A percentile compares a stretch with the other conserved stretches of the same genome.
Conservation (phyloP, 2,113 vertebrate species). For the Butastur rufipennis region DNA sequence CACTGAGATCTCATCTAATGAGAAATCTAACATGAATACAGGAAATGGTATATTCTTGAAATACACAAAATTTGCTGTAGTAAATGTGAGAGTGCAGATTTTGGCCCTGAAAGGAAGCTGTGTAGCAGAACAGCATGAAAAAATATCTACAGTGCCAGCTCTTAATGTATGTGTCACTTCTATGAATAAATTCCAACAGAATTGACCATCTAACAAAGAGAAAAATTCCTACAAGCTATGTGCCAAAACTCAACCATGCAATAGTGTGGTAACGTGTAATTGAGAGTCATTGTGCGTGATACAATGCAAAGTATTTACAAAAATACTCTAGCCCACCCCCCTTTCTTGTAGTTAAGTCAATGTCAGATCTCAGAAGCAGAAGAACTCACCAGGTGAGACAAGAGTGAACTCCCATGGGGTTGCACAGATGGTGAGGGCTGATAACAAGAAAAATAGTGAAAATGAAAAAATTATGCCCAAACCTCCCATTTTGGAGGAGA, state of each 20-base stretch:
- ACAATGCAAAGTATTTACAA: background rate
- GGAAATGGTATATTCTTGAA: background rate
- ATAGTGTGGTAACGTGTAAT: background rate
- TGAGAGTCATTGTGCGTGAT: background rate
- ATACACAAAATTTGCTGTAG: background rate
- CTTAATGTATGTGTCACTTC: background rate
- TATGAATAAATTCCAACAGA: background rate
- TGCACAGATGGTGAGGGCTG: background rate
- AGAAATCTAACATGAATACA: background rate
- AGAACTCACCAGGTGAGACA: background rate
- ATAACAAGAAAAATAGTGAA: background rate
- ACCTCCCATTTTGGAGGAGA: background rate
- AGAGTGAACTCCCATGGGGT: accelerated
- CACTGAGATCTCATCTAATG: background rate
- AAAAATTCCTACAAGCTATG: background rate
- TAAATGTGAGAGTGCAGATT: background rate
- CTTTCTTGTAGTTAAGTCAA: background rate
- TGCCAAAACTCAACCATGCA: background rate
- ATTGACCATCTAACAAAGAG: background rate
- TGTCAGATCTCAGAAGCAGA: background rate
- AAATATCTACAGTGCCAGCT: background rate
- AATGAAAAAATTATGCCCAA: background rate
- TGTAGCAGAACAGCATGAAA: background rate
- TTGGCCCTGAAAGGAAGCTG: background rate
- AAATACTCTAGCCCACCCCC: background rate